These are phyloP conservation scores for Lutraria rhynchaena DNA, from an alignment of 1,140 invertebrate genomes.

Conservation along the genomic window DNA sequence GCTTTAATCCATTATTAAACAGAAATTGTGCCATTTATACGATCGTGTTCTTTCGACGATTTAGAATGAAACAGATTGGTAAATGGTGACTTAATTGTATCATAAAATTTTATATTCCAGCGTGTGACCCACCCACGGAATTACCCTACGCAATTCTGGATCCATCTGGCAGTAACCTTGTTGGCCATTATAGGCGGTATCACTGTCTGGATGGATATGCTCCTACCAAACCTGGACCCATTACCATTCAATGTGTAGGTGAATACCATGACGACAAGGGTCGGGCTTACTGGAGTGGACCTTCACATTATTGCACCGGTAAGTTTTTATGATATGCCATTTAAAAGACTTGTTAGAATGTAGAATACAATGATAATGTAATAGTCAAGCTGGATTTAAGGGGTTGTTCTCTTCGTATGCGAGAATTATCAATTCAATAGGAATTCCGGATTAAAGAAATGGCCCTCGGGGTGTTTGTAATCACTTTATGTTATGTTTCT, in stretches of 20 bases:
- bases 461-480: no score
- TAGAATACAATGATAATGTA: no score
- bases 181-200: conserved; percentile 17
- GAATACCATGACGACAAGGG: conserved; percentile 30
- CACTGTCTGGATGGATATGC: conserved; percentile 34
- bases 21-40: no score
- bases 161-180: conserved; percentile 6
- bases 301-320: conserved; percentile 48
- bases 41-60: no score
- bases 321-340: not conserved
- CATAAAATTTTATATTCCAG: conserved; percentile 24
- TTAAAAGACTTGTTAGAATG: not conserved
- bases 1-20: no score
- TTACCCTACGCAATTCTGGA: conserved; percentile 20
- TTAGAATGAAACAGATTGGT: no score
- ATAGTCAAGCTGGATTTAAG: no score
- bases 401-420: not conserved
- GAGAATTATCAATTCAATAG: no score
- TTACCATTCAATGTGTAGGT: conserved; percentile 25
- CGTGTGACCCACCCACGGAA: conserved; percentile 14
- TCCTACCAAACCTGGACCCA: conserved; percentile 16
- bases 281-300: conserved; percentile 31
- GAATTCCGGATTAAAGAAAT: no score
- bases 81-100: no score
- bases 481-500: no score